A percentile compares a stretch with the other conserved stretches of the same genome.
phyloP scores from a whole-genome alignment of 2,113 vertebrate genomes.

The Heterotilapia buettikoferi region DNA sequence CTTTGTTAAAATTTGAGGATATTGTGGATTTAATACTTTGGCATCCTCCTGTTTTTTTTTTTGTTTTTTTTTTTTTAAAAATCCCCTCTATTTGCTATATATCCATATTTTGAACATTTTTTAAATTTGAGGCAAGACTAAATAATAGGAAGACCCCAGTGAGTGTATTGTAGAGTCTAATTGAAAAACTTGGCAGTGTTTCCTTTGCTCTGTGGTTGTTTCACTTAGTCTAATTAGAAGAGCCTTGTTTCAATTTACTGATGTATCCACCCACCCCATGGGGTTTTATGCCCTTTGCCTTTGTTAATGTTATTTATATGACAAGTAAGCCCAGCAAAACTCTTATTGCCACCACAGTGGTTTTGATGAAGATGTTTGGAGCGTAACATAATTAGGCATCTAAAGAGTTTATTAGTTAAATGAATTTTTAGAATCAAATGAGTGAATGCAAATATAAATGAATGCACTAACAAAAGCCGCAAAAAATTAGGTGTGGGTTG shows the following conservation, averaged over 20 bases:
- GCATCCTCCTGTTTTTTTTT: neutral
- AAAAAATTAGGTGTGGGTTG: neutral
- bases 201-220: conserved; percentile 8
- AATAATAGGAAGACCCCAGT: neutral
- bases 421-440: neutral
- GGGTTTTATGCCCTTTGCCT: conserved; percentile 2
- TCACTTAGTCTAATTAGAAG: conserved; percentile 22
- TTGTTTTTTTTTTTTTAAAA: too few relatives aligned
- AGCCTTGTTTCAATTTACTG: conserved; percentile 33
- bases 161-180: neutral
- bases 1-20: conserved; percentile 22
- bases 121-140: neutral
- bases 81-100: neutral
- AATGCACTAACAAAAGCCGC: neutral
- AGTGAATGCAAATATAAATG: neutral
- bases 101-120: neutral
- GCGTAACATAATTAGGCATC: neutral
- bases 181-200: neutral
- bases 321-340: neutral
- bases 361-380: conserved; percentile 12
- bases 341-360: neutral
- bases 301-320: conserved; percentile 33
- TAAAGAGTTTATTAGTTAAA: neutral
- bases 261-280: conserved; percentile 1
- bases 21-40: neutral